phyloP scores from a whole-genome alignment of 1,140 invertebrate species.

The Metopolophium dirhodum region DNA sequence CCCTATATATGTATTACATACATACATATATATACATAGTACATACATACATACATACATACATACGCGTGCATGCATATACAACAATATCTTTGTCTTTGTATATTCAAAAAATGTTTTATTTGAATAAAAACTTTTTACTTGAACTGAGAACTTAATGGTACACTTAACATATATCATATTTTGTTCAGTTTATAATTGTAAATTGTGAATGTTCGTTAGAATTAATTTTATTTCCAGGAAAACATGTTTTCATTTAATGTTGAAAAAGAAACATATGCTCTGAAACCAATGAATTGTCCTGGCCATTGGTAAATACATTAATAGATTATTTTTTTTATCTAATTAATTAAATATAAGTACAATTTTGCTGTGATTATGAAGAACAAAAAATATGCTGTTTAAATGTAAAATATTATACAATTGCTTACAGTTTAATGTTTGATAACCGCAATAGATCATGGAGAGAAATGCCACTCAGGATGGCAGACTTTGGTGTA shows the following conservation, averaged over 20 bases:
- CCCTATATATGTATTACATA: too few species aligned
- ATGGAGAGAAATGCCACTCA: conserved; percentile 92
- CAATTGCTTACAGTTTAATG: conserved; percentile 73
- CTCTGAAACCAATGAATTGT: conserved; percentile 99
- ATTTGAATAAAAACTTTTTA: neutral
- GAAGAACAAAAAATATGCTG: neutral
- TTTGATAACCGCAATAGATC: conserved; percentile 87
- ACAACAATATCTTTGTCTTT: too few species aligned
- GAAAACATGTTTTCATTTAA: conserved; percentile 98
- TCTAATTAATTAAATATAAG: neutral
- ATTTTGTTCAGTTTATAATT: neutral
- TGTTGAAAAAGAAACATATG: conserved; percentile 95
- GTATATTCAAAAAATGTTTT: too few species aligned
- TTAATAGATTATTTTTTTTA: conserved; percentile 57
- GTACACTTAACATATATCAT: neutral
- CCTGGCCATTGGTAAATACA: conserved; percentile 89
- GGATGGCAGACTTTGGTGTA: conserved; percentile 97
- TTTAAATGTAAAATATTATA: neutral
- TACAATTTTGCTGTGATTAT: neutral
- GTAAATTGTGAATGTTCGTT: neutral
- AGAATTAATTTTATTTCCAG: conserved; percentile 61
- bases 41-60: too few species aligned
- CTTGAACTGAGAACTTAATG: neutral
- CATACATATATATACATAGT: too few species aligned
- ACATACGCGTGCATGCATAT: too few species aligned